Evolutionary conservation across 1,140 invertebrate species (phyloP).

Genomic region (Megalonaias nervosa): DNA sequence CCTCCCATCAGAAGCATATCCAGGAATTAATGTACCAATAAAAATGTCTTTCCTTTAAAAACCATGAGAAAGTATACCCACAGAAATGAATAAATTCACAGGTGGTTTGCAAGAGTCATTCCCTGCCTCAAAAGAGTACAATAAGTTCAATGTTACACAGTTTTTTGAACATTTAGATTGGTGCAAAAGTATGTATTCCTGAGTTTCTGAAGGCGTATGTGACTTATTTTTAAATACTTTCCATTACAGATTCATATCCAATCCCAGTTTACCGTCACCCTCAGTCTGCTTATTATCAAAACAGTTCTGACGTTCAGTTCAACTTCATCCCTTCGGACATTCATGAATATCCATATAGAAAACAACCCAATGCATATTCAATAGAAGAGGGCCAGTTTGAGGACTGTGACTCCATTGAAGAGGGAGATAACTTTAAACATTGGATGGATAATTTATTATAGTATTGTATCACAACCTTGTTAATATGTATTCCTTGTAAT

Average conservation of each 20-base stretch:
- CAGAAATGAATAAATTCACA: no score
- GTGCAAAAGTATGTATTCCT: not conserved
- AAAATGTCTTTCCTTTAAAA: no score
- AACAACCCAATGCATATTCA: constrained; percentile 16
- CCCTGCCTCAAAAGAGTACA: not conserved
- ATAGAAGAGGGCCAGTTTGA: constrained; percentile 30
- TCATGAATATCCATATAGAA: constrained; percentile 25
- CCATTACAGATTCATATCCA: no score
- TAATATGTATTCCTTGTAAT: no score
- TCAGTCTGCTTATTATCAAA: constrained; percentile 13
- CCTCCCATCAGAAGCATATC: no score
- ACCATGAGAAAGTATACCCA: no score
- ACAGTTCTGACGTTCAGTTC: constrained; percentile 15
- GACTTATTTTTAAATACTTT: not conserved
- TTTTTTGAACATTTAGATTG: not conserved
- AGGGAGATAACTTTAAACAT: no score
- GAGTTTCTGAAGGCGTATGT: not conserved
- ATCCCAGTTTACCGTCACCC: constrained; percentile 1
- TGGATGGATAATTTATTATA: no score
- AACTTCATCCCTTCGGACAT: constrained; percentile 25
- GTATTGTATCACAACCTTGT: no score
- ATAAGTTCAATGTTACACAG: not conserved
- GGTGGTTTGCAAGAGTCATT: not conserved
- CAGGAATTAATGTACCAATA: no score
- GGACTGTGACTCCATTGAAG: constrained; percentile 10